Evolutionary conservation across 2,888 invertebrate species (phyloP).

Genomic region (Polyploca ridens): DNA sequence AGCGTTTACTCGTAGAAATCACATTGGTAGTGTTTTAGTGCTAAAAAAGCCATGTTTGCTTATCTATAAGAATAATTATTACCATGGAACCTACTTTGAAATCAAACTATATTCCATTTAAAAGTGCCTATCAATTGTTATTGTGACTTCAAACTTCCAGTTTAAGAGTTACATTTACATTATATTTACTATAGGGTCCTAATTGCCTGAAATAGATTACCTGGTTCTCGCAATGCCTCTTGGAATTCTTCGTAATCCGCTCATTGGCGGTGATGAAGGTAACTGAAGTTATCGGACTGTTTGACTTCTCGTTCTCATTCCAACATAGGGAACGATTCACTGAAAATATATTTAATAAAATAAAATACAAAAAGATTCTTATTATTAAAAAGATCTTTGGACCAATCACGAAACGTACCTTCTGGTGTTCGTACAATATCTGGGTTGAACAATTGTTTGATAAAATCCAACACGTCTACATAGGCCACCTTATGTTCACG

Average conservation of each 20-base stretch:
- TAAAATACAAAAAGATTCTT: too few relatives aligned
- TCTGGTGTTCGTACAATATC: slow-evolving; percentile 56
- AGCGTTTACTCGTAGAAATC: too few relatives aligned
- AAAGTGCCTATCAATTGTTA: too few relatives aligned
- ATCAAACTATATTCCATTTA: too few relatives aligned
- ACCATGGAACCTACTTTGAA: too few relatives aligned
- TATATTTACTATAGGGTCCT: too few relatives aligned
- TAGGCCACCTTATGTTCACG: slow-evolving; percentile 63
- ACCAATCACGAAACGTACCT: slow-evolving; percentile 36
- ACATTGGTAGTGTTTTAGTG: too few relatives aligned
- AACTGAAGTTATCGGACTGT: slow-evolving; percentile 83
- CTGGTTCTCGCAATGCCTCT: slow-evolving; percentile 89
- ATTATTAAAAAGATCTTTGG: too few relatives aligned
- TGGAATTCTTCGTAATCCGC: slow-evolving; percentile 86
- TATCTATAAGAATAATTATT: too few relatives aligned
- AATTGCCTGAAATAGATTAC: slow-evolving; percentile 40
- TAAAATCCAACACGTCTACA: slow-evolving; percentile 88
- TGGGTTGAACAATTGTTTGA: slow-evolving; percentile 86
- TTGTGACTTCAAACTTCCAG: too few relatives aligned
- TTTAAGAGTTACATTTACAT: too few relatives aligned
- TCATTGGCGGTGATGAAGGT: slow-evolving; percentile 87
- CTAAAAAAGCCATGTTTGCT: too few relatives aligned
- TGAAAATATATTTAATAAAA: background rate
- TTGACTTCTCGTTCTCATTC: slow-evolving; percentile 66
- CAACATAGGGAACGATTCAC: slow-evolving; percentile 53